Percentiles rank a stretch among this genome's conserved stretches.
phyloP scores from a whole-genome alignment of 2,888 invertebrate genomes.

The Apotomis capreana region DNA sequence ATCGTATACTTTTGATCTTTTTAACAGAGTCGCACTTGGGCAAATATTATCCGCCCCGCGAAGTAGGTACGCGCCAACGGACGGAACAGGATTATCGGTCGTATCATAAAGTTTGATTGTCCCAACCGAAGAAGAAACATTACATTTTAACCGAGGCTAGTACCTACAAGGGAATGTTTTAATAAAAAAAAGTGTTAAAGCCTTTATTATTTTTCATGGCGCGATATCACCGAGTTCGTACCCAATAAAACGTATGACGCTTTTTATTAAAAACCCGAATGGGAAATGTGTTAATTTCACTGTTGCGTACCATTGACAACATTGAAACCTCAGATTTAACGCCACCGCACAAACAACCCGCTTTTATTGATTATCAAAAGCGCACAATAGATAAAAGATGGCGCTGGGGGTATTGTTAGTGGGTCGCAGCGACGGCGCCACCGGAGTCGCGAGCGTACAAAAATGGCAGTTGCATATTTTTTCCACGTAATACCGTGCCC shows the following conservation, averaged over 20 bases:
- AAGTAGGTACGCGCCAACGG: slow-evolving; percentile 14
- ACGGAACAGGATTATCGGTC: slow-evolving; percentile 26
- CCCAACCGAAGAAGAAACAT: slow-evolving; percentile 30
- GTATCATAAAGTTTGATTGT: slow-evolving; percentile 33
- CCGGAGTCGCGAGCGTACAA: slow-evolving; percentile 80
- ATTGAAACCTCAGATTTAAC: slow-evolving; percentile 34
- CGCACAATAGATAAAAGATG: slow-evolving; percentile 80
- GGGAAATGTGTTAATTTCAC: slow-evolving; percentile 30
- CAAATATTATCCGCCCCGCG: slow-evolving; percentile 27
- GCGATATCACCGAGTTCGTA: slow-evolving; percentile 5
- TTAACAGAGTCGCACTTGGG: slow-evolving; percentile 29
- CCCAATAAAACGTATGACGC: slow-evolving; percentile 12
- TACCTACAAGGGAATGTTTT: slow-evolving; percentile 26
- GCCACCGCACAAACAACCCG: slow-evolving; percentile 49
- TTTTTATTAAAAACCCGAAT: slow-evolving; percentile 18
- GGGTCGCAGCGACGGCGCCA: slow-evolving; percentile 80
- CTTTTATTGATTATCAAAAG: slow-evolving; percentile 77
- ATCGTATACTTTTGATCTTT: slow-evolving; percentile 20
- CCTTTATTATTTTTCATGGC: slow-evolving; percentile 19
- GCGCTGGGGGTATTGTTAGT: slow-evolving; percentile 77
- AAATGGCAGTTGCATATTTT: slow-evolving; percentile 83
- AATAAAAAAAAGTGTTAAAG: slow-evolving; percentile 24
- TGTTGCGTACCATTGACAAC: slow-evolving; percentile 16
- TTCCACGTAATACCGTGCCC: slow-evolving; percentile 59
- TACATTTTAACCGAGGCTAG: slow-evolving; percentile 20